Conservation (phyloP, 1,140 invertebrate species). For the Berghia stephanieae region DNA sequence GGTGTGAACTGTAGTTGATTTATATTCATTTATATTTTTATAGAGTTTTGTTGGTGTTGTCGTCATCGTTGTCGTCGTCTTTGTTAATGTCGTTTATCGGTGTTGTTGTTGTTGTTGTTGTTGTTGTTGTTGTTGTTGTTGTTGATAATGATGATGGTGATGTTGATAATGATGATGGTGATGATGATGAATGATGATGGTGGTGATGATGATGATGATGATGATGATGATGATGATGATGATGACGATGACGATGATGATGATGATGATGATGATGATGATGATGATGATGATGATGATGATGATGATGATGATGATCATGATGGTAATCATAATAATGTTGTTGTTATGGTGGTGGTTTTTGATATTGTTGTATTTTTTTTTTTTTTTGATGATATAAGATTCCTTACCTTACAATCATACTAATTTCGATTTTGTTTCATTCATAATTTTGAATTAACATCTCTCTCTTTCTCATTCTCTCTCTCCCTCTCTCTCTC, state of each 20-base stretch:
- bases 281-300: neutral
- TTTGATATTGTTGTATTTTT: neutral
- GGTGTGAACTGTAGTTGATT: neutral
- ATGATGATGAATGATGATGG: no score
- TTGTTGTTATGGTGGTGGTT: neutral
- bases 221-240: neutral
- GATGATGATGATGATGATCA: neutral
- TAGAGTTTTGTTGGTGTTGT: no score
- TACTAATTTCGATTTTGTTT: neutral
- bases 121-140: neutral
- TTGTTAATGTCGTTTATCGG: no score
- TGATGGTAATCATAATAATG: neutral
- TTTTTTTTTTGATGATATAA: neutral
- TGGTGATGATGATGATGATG: neutral
- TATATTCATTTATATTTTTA: conserved; percentile 42
- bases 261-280: neutral
- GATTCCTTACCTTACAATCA: neutral
- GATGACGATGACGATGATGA: neutral
- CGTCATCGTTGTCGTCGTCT: no score
- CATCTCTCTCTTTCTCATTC: neutral
- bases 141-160: no score
- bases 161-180: no score
- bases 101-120: no score
- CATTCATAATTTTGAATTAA: neutral
- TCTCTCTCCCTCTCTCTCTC: neutral